Evolutionary conservation across 2,888 invertebrate genomes (phyloP), one percentile per base, ranked within the genome.

Genomic region (Incurvaria masculella): DNA sequence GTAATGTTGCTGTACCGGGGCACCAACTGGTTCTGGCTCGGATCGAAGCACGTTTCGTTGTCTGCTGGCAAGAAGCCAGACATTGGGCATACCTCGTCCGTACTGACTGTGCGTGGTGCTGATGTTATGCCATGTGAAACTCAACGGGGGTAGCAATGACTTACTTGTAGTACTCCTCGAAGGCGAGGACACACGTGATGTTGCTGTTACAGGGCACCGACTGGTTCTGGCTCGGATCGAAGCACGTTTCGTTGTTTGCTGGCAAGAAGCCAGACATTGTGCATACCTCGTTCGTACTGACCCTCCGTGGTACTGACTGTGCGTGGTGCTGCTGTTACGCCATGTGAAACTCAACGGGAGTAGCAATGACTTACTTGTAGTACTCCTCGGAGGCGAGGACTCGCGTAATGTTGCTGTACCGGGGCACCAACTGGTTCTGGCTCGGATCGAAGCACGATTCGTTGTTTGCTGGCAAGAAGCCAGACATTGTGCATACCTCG

Each of bases 101-200:
- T 76, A 5, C 65, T 61, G n/a, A n/a, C n/a, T n/a, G n/a, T n/a
- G n/a, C n/a, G n/a, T n/a, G n/a, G n/a, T n/a, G n/a, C n/a, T n/a
- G n/a, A n/a, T n/a, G n/a, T n/a, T n/a, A n/a, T n/a, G n/a, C n/a
- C n/a, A n/a, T n/a, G n/a, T n/a, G n/a, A n/a, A n/a, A n/a, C n/a
- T n/a, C n/a, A n/a, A n/a, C n/a, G n/a, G n/a, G n/a, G n/a, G n/a
- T n/a, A n/a, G n/a, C n/a, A n/a, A n/a, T n/a, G n/a, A 63, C 82
- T 78, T 61, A 86, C 87, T 82, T 83, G 61, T 84, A 87, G 64
- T 84, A 87, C 58, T 87, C 85, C 58, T 87, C 85, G 1, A 83
- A 78, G 1, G 86, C 85, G 20, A 87, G 62, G 6, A 70, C 65
- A 42, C 86, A 71, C 0, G 69, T 79, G 3, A 83, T 69, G 40